These are phyloP conservation scores for Cataglyphis rosenhaueri DNA, from an alignment of 2,888 invertebrate species.

Conservation along the genomic window DNA sequence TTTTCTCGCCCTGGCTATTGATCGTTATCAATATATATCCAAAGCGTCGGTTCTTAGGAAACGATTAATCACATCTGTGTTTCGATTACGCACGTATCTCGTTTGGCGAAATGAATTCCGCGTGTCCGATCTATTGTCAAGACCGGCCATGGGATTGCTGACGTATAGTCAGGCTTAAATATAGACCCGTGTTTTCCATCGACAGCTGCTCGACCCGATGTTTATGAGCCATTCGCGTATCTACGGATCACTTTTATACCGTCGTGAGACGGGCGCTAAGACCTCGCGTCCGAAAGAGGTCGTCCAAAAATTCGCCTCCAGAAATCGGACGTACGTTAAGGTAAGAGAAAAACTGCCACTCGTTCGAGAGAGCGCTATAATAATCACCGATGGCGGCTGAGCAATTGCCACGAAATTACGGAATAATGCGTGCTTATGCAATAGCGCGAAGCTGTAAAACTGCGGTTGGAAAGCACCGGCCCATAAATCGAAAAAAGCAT, in stretches of 20 bases:
- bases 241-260: slow-evolving; percentile 81
- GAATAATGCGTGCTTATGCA: slow-evolving; percentile 34
- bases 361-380: slow-evolving; percentile 6
- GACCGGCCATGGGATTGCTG: slow-evolving; percentile 49
- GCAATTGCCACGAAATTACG: slow-evolving; percentile 33
- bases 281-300: slow-evolving; percentile 14
- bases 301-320: slow-evolving; percentile 39
- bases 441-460: slow-evolving; percentile 13
- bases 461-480: slow-evolving; percentile 36
- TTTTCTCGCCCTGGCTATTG: slow-evolving; percentile 12
- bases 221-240: slow-evolving; percentile 82
- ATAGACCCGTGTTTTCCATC: slow-evolving; percentile 83
- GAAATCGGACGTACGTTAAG: background rate
- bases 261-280: slow-evolving; percentile 57
- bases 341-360: background rate
- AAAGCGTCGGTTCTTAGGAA: slow-evolving; percentile 14
- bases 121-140: slow-evolving; percentile 63
- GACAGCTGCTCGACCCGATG: slow-evolving; percentile 82
- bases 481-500: slow-evolving; percentile 58
- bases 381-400: slow-evolving; percentile 13
- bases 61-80: slow-evolving; percentile 38
- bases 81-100: slow-evolving; percentile 27
- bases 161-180: slow-evolving; percentile 75
- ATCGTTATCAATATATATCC: background rate
- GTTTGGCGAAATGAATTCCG: slow-evolving; percentile 25